Percentiles rank a stretch among this genome's conserved stretches.
phyloP scores from a whole-genome alignment of 2,797 vertebrate genomes.

The Crocidura indochinensis region DNA sequence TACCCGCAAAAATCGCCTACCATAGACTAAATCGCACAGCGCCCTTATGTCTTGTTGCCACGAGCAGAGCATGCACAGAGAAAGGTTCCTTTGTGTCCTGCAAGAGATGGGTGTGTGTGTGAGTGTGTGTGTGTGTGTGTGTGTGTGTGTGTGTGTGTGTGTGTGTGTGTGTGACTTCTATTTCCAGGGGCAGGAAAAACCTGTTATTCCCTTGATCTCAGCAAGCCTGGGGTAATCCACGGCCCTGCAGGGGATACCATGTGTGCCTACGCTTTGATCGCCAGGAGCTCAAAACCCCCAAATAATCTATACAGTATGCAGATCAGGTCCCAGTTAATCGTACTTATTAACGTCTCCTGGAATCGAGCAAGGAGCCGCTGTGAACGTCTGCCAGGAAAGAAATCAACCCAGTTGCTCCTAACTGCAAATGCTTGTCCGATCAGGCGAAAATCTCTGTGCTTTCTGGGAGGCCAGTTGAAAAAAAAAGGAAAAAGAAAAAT shows the following conservation, averaged over 20 bases:
- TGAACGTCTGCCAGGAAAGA: slow-evolving; percentile 30
- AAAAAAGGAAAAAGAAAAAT: neutral
- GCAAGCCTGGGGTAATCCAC: slow-evolving; percentile 2
- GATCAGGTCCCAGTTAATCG: slow-evolving; percentile 72
- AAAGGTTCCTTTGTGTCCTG: slow-evolving; percentile 80
- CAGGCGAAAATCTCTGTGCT: neutral
- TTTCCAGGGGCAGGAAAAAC: slow-evolving; percentile 55
- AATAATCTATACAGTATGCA: slow-evolving; percentile 71
- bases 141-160: neutral
- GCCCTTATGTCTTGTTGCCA: neutral
- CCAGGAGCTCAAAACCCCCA: slow-evolving; percentile 57
- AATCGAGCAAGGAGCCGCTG: slow-evolving; percentile 37
- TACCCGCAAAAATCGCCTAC: slow-evolving; percentile 61
- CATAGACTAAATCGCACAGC: slow-evolving; percentile 5
- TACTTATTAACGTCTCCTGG: slow-evolving; percentile 69
- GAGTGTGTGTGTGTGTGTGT: neutral
- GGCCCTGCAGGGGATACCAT: neutral
- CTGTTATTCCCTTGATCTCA: slow-evolving; percentile 4
- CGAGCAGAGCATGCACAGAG: neutral
- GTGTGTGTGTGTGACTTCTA: neutral
- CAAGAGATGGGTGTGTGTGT: neutral
- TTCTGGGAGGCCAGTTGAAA: slow-evolving; percentile 23
- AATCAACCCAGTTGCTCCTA: neutral
- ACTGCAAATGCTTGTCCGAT: slow-evolving; percentile 30
- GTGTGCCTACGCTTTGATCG: slow-evolving; percentile 47